Evolutionary conservation across 1,140 invertebrate genomes (phyloP).

Genomic region (Pseudomyrmex sp.): DNA sequence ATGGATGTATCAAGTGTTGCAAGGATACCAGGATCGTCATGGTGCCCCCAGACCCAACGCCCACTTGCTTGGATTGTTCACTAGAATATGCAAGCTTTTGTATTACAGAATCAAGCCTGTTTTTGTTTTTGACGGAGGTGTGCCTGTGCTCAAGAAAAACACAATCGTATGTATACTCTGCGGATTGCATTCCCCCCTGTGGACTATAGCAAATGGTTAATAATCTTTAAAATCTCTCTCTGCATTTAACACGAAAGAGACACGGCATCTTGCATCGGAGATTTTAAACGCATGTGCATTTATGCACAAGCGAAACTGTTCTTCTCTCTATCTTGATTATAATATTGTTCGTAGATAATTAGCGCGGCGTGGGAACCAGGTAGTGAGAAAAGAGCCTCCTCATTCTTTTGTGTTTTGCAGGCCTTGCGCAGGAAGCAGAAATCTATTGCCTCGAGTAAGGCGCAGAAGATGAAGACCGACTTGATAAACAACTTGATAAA

Average conservation of each 20-base stretch:
- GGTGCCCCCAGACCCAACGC: slow-evolving; percentile 94
- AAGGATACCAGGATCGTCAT: slow-evolving; percentile 96
- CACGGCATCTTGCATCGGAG: neutral
- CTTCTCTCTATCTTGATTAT: slow-evolving; percentile 79
- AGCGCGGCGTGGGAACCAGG: slow-evolving; percentile 80
- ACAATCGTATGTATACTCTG: slow-evolving; percentile 91
- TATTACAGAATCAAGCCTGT: slow-evolving; percentile 98
- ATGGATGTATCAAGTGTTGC: slow-evolving; percentile 98
- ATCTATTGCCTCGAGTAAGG: slow-evolving; percentile 89
- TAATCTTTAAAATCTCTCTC: neutral
- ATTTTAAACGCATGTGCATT: slow-evolving; percentile 25
- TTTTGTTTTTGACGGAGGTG: slow-evolving; percentile 99
- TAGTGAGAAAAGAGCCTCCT: slow-evolving; percentile 80
- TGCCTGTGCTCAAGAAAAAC: slow-evolving; percentile 95
- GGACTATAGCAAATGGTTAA: slow-evolving; percentile 19
- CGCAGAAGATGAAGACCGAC: slow-evolving; percentile 91
- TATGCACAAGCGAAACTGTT: slow-evolving; percentile 64
- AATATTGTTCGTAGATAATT: slow-evolving; percentile 81
- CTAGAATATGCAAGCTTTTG: slow-evolving; percentile 97
- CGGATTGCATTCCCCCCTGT: slow-evolving; percentile 17
- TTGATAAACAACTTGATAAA: slow-evolving; percentile 88
- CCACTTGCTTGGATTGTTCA: slow-evolving; percentile 96
- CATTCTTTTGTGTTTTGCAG: slow-evolving; percentile 85
- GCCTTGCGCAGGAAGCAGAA: slow-evolving; percentile 91
- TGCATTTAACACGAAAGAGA: slow-evolving; percentile 29